A percentile compares a stretch with the other conserved stretches of the same genome.
Evolutionary conservation across 2,113 vertebrate genomes (phyloP).

Genomic region (Gavia stellata): DNA sequence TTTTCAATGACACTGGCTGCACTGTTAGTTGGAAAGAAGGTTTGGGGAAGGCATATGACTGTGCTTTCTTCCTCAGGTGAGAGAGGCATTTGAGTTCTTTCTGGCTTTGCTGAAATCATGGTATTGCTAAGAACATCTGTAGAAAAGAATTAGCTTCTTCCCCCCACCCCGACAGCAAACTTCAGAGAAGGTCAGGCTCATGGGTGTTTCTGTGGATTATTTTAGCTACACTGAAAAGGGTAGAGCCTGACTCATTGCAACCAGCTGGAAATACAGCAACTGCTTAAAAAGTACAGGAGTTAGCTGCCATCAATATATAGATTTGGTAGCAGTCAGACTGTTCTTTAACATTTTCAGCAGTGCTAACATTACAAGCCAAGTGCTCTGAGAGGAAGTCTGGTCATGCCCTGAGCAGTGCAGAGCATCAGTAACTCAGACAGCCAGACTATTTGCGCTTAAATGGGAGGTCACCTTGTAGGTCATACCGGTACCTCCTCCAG

Average conservation of each 20-base stretch:
- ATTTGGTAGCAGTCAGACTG: background rate
- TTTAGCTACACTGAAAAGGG: background rate
- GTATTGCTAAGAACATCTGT: background rate
- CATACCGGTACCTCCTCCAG: background rate
- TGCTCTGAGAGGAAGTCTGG: background rate
- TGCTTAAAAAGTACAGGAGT: background rate
- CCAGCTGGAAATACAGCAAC: background rate
- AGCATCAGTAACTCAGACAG: background rate
- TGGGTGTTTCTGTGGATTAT: background rate
- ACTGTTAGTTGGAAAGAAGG: slow-evolving; percentile 4
- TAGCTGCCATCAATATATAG: background rate
- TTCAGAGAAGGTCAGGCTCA: background rate
- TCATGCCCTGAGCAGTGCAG: background rate
- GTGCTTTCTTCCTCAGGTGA: slow-evolving; percentile 9
- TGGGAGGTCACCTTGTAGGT: background rate
- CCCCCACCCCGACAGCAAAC: background rate
- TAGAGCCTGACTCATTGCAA: background rate
- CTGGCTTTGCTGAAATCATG: background rate
- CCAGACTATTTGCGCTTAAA: background rate
- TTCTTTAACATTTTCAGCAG: background rate
- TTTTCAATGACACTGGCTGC: background rate
- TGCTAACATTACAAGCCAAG: background rate
- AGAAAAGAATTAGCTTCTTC: background rate
- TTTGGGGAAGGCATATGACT: background rate
- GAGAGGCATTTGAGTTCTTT: background rate